phyloP scores from a whole-genome alignment of 2,888 invertebrate genomes.

The Lasioglossum zephyrum region DNA sequence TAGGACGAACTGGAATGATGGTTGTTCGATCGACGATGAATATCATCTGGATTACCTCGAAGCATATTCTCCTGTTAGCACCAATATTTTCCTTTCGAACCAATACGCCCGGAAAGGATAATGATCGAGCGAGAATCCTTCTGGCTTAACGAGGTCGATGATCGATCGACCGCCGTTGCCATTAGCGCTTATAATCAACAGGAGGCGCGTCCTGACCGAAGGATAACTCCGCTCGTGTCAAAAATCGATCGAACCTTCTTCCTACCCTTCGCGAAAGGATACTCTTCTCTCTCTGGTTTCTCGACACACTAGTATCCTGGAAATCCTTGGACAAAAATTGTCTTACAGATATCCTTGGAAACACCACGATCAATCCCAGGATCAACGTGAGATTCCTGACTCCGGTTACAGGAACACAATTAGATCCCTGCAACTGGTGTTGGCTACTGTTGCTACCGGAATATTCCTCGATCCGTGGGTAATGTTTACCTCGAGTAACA shows the following conservation, averaged over 20 bases:
- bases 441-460: conserved; percentile 28
- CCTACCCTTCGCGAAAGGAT: conserved; percentile 34
- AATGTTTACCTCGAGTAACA: conserved; percentile 28
- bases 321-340: no score
- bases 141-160: conserved; percentile 44
- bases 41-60: background rate
- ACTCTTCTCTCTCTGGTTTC: background rate
- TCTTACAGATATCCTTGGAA: no score
- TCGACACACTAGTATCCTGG: no score
- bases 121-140: conserved; percentile 31
- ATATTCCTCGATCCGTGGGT: conserved; percentile 20
- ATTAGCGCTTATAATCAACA: conserved; percentile 51
- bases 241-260: conserved; percentile 52
- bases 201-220: conserved; percentile 46
- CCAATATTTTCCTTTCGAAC: background rate
- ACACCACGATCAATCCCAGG: no score
- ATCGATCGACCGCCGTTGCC: conserved; percentile 42
- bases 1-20: background rate
- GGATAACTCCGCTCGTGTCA: conserved; percentile 39
- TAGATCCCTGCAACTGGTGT: conserved; percentile 57
- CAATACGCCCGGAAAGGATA: conserved; percentile 12
- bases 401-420: no score
- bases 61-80: background rate
- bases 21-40: no score
- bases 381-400: no score